Percentiles rank a stretch among this genome's conserved stretches.
Evolutionary conservation across 2,113 vertebrate genomes (phyloP).

Genomic region (Cephalopholis sonnerati): DNA sequence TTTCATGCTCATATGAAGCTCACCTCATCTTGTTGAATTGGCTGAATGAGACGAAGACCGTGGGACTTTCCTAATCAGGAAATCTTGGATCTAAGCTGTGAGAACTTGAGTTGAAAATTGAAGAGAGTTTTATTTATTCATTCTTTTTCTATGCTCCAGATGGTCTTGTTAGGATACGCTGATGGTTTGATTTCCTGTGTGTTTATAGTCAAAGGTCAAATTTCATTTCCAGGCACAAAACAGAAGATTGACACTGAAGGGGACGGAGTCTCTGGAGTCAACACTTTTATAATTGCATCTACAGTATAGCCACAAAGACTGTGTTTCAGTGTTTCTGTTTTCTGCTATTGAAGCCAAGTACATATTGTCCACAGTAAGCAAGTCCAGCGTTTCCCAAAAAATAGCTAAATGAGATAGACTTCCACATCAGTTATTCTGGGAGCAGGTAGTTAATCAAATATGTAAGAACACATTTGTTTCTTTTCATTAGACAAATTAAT

Average conservation of each 20-base stretch:
- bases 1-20: constrained; percentile 24
- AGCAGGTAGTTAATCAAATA: neutral
- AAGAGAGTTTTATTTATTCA: constrained; percentile 11
- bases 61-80: constrained; percentile 12
- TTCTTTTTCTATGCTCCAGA: constrained; percentile 3
- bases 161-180: constrained; percentile 18
- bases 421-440: neutral
- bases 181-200: neutral
- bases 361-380: neutral
- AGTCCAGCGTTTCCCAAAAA: neutral
- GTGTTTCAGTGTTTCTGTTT: neutral
- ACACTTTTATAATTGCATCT: neutral
- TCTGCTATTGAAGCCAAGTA: neutral
- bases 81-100: constrained; percentile 41
- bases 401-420: neutral
- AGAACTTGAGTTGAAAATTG: constrained; percentile 20
- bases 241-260: neutral
- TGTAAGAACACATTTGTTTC: neutral
- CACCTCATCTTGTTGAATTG: constrained; percentile 9
- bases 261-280: neutral
- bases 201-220: neutral
- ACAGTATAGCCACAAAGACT: neutral
- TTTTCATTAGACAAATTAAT: neutral
- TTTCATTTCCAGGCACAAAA: constrained; percentile 10
- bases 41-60: constrained; percentile 16